Base-by-base conservation (phyloP, 2,113 vertebrate species). In the Octodon degus region DNA sequence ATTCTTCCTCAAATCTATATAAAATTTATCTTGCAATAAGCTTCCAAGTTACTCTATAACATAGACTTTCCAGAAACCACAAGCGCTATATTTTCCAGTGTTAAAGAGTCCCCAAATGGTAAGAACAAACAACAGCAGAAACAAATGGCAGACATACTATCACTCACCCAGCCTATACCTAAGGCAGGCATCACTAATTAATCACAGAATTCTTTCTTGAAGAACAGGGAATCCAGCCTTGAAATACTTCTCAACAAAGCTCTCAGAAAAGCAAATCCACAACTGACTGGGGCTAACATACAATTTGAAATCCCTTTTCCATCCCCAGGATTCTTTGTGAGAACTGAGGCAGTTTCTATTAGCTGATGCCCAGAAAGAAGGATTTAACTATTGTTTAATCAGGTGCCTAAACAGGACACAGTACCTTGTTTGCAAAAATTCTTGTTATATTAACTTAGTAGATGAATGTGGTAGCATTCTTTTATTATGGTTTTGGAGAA, bases 351-450 rank as follows among this genome's bases (percentile, higher is more conserved):
- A 62, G 37, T 53, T 93, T 55, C 63, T 63, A 25, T 32, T 24
- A 80, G 58, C n/a, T 50, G 47, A 40, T 77, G 40, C 86, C 70
- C 40, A 94, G 76, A 77, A 65, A 91, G 94, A 90, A 65, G 67
- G 89, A 85, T 72, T 89, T 91, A 58, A 34, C 84, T 81, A 53
- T 50, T 97, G 77, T 97, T 96, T 94, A 96, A 89, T 85, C 91
- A 90, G 91, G 60, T 91, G 63, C 67, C 53, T 79, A 93, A 37
- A 43, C 82, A 84, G 74, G n/a, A 58, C 67, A 20, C 53, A 40
- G 74, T 25, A 62, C 63, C 4, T 79, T 85, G 84, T 82, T 79
- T 58, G 37, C 80, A 87, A 96, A 95, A 93, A 85, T 25, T 83
- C 27, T 88, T 88, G 43, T 79, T 89, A 22, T 17, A 53, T 76